These are phyloP conservation scores for Caradrina kadenii DNA, from an alignment of 2,888 invertebrate species.

Conservation along the genomic window DNA sequence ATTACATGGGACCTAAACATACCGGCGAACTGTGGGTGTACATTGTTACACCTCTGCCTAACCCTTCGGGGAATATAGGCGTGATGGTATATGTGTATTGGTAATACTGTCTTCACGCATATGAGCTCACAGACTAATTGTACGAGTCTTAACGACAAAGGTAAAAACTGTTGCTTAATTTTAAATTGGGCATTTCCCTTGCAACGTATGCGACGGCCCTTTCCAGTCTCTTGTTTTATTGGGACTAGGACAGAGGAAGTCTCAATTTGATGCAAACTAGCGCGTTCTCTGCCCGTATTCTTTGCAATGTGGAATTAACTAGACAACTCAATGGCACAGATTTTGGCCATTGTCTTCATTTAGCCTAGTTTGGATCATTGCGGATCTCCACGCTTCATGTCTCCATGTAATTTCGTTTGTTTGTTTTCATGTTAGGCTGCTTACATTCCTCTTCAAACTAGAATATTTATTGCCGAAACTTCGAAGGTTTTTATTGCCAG, in stretches of 20 bases:
- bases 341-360: slow-evolving; percentile 41
- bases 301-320: slow-evolving; percentile 50
- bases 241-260: slow-evolving; percentile 73
- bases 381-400: slow-evolving; percentile 24
- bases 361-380: slow-evolving; percentile 33
- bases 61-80: too few species aligned
- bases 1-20: too few species aligned
- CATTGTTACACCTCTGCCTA: too few species aligned
- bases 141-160: slow-evolving; percentile 21
- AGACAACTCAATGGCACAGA: slow-evolving; percentile 56
- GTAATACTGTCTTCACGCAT: too few species aligned
- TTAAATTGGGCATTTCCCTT: slow-evolving; percentile 61
- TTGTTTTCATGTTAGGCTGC: slow-evolving; percentile 18
- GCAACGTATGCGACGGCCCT: slow-evolving; percentile 45
- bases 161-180: slow-evolving; percentile 39
- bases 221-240: slow-evolving; percentile 42
- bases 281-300: slow-evolving; percentile 69
- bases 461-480: not conserved
- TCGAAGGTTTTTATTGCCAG: slow-evolving; percentile 4
- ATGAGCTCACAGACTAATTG: slow-evolving; percentile 31
- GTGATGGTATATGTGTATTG: too few species aligned
- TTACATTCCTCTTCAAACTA: slow-evolving; percentile 12
- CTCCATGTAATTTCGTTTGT: slow-evolving; percentile 10
- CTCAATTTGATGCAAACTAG: slow-evolving; percentile 79
- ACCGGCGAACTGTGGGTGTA: too few species aligned